Conservation (phyloP, 2,113 vertebrate genomes). For the Boleophthalmus pectinirostris region DNA sequence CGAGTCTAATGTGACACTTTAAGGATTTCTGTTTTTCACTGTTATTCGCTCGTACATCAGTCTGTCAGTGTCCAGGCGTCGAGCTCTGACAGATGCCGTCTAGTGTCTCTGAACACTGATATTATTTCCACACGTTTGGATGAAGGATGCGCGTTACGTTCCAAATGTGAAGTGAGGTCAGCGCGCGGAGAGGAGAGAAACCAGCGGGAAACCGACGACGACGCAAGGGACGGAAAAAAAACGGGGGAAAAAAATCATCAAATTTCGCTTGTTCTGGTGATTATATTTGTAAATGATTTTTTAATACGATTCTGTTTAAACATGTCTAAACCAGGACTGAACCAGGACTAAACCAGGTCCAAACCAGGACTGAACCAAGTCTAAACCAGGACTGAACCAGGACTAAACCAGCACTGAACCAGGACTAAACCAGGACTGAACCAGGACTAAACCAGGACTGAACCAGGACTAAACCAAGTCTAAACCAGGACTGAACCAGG, state of each 20-base stretch:
- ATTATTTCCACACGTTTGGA: slow-evolving; percentile 5
- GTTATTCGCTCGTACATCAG: not conserved
- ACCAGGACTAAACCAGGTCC: no score
- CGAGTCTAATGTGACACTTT: not conserved
- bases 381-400: no score
- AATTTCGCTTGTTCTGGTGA: not conserved
- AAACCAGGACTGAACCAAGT: no score
- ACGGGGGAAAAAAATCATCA: not conserved
- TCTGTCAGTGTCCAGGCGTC: slow-evolving; percentile 2
- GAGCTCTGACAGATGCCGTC: slow-evolving; percentile 9
- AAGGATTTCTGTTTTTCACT: not conserved
- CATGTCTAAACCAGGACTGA: no score
- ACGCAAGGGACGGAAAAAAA: not conserved
- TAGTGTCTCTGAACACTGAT: not conserved
- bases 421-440: no score
- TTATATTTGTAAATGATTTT: not conserved
- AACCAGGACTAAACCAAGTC: no score
- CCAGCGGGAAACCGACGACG: not conserved
- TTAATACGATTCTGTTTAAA: not conserved
- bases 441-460: no score
- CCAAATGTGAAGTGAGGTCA: slow-evolving; percentile 25
- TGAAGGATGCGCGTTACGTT: slow-evolving; percentile 4
- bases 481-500: no score
- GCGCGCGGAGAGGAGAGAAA: not conserved
- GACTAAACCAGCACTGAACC: no score